Percentiles rank a stretch among this genome's conserved stretches.
Conservation (phyloP, 1,140 invertebrate genomes). For the Caenorhabditis briggsae region DNA sequence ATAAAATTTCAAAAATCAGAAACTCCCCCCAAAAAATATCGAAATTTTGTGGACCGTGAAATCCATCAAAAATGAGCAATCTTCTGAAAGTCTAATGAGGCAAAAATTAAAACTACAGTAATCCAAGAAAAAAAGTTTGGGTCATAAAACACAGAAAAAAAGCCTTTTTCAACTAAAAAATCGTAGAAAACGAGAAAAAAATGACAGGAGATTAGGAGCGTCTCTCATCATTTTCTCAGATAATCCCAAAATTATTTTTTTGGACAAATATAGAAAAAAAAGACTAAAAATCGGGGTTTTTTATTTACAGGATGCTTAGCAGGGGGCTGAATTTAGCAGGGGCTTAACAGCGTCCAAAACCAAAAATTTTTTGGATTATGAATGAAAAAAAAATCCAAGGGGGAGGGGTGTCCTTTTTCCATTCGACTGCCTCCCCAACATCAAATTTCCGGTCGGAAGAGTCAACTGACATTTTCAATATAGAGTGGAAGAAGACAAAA, state of each 20-base stretch:
- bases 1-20: too few species aligned
- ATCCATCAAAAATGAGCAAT: too few species aligned
- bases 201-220: not conserved
- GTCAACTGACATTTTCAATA: slow-evolving; percentile 30
- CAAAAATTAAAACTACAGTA: too few species aligned
- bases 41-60: too few species aligned
- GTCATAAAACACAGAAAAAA: not conserved
- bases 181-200: not conserved
- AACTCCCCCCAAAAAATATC: too few species aligned
- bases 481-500: not conserved
- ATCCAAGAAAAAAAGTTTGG: not conserved
- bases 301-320: not conserved
- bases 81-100: too few species aligned
- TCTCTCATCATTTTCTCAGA: not conserved
- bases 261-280: not conserved
- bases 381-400: not conserved
- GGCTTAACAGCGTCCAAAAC: not conserved
- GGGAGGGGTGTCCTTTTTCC: not conserved
- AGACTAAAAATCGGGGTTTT: not conserved
- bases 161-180: too few species aligned
- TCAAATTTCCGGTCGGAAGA: slow-evolving; percentile 48
- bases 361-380: not conserved
- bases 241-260: slow-evolving; percentile 18
- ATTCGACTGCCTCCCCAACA: slow-evolving; percentile 6
- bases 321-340: too few species aligned